phyloP scores from a whole-genome alignment of 2,888 invertebrate species.

The Trichogramma evanescens region DNA sequence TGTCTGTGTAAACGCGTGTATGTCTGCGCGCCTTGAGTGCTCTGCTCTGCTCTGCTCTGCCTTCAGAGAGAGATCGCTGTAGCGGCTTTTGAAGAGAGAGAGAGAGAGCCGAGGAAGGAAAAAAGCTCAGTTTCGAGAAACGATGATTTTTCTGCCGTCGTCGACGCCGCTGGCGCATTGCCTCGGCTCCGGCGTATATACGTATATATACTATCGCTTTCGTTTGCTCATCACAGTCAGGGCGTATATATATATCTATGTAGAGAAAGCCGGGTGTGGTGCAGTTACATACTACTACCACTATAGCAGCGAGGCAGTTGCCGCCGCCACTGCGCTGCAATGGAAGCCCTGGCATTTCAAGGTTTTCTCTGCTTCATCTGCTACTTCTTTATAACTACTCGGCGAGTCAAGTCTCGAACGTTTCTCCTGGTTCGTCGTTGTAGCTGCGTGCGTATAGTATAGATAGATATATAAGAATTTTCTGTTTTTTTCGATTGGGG shows the following conservation, averaged over 20 bases:
- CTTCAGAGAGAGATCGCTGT: slow-evolving; percentile 1
- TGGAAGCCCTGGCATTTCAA: slow-evolving; percentile 17
- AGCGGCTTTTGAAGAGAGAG: not conserved
- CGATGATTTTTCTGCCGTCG: not conserved
- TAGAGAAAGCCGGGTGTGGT: no score
- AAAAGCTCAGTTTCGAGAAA: not conserved
- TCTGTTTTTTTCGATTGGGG: no score
- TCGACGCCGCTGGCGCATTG: not conserved
- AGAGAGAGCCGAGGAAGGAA: not conserved
- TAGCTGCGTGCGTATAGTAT: no score
- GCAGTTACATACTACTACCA: no score
- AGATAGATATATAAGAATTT: no score
- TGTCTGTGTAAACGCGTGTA: no score
- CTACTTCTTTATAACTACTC: not conserved
- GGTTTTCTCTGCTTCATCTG: slow-evolving; percentile 4
- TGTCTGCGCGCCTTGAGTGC: no score
- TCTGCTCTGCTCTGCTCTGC: no score
- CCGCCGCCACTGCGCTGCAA: not conserved
- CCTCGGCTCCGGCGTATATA: not conserved
- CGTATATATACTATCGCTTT: slow-evolving; percentile 7
- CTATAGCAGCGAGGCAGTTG: not conserved
- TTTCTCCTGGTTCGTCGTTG: no score
- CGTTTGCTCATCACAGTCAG: not conserved
- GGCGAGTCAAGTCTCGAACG: no score
- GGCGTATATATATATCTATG: no score